phyloP scores from a whole-genome alignment of 2,888 invertebrate genomes.

The Nephrotoma guestfalica region DNA sequence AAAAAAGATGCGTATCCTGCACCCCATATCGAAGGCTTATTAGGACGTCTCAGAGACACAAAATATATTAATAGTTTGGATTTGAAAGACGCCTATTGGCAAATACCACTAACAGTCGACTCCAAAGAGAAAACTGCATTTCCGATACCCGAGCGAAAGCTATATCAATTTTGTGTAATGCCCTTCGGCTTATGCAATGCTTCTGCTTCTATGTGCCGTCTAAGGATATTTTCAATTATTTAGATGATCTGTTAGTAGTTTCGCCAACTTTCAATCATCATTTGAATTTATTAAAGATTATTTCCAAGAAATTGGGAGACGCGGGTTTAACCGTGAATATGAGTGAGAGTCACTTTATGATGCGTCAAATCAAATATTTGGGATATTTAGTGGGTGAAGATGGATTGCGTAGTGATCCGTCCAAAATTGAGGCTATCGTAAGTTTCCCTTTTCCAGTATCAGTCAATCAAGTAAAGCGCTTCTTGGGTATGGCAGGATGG shows the following conservation, averaged over 20 bases:
- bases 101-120: conserved; percentile 5
- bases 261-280: no score
- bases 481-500: no score
- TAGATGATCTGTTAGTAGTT: background rate
- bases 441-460: background rate
- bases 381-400: conserved; percentile 19
- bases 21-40: conserved; percentile 2
- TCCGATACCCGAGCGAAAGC: conserved; percentile 6
- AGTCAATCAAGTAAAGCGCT: no score
- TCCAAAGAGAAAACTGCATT: conserved; percentile 9
- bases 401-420: conserved; percentile 16
- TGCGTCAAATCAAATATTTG: conserved; percentile 13
- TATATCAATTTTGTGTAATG: background rate
- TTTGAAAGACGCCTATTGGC: conserved; percentile 7
- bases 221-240: background rate
- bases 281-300: no score
- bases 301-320: no score
- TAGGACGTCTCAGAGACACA: conserved; percentile 4
- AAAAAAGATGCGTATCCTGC: conserved; percentile 10
- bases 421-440: conserved; percentile 12
- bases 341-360: background rate
- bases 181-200: background rate
- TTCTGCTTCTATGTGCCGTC: background rate
- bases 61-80: background rate
- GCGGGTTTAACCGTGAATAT: background rate